These are phyloP conservation scores for Percina caprodes DNA, from an alignment of 2,113 vertebrate species.

Conservation along the genomic window DNA sequence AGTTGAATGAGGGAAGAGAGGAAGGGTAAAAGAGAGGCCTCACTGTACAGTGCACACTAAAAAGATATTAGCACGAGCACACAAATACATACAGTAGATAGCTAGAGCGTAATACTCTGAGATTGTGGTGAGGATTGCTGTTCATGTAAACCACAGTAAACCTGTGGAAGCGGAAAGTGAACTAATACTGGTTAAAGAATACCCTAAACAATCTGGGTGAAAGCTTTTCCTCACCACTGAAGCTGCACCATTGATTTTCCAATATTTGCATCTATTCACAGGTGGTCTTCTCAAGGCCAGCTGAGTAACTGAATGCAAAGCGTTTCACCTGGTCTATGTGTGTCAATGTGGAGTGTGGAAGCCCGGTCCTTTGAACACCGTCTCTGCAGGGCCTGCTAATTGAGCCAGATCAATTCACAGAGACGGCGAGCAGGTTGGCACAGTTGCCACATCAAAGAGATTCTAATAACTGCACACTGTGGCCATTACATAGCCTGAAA, in stretches of 20 bases:
- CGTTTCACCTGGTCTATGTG: slow-evolving; percentile 71
- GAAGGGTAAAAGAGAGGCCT: slow-evolving; percentile 21
- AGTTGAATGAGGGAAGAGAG: slow-evolving; percentile 56
- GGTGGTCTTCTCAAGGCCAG: slow-evolving; percentile 64
- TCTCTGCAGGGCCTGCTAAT: slow-evolving; percentile 76
- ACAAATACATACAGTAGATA: background rate
- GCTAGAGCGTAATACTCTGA: background rate
- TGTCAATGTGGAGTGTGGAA: slow-evolving; percentile 62
- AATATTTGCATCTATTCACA: slow-evolving; percentile 61
- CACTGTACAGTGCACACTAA: slow-evolving; percentile 20
- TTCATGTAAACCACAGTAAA: slow-evolving; percentile 23
- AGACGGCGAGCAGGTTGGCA: slow-evolving; percentile 76
- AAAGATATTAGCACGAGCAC: slow-evolving; percentile 4
- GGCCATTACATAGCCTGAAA: slow-evolving; percentile 77
- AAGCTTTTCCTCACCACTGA: slow-evolving; percentile 46
- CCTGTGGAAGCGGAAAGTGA: slow-evolving; percentile 26
- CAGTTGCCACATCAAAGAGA: slow-evolving; percentile 84
- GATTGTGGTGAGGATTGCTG: background rate
- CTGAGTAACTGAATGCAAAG: slow-evolving; percentile 76
- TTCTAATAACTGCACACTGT: slow-evolving; percentile 80
- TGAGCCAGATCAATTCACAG: slow-evolving; percentile 80
- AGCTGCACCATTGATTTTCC: slow-evolving; percentile 66
- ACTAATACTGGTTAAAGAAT: slow-evolving; percentile 18
- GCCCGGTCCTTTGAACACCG: slow-evolving; percentile 72
- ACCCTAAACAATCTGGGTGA: slow-evolving; percentile 30